Evolutionary conservation across 2,888 invertebrate species (phyloP).

Genomic region (Exocentrus adspersus): DNA sequence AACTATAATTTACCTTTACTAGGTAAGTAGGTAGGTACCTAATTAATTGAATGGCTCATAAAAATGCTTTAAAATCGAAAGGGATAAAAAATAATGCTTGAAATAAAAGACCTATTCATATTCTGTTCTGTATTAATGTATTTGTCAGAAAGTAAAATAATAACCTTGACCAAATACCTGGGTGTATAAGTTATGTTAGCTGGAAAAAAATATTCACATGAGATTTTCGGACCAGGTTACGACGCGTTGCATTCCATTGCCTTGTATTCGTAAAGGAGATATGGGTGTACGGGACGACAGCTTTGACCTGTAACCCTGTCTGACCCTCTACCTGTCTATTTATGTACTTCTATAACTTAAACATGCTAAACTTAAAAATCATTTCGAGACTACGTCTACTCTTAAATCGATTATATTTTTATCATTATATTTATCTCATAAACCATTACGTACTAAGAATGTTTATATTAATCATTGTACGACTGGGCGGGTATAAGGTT

Average conservation of each 20-base stretch:
- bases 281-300: slow-evolving; percentile 25
- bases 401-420: background rate
- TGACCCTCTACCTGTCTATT: slow-evolving; percentile 39
- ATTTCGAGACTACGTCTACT: background rate
- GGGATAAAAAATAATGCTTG: no score
- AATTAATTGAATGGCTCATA: no score
- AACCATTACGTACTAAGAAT: no score
- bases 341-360: slow-evolving; percentile 39
- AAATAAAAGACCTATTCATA: no score
- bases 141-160: background rate
- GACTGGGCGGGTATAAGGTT: no score
- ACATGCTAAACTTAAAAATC: slow-evolving; percentile 18
- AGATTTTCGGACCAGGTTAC: slow-evolving; percentile 21
- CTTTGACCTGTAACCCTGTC: slow-evolving; percentile 42
- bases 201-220: slow-evolving; percentile 25
- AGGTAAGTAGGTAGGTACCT: no score
- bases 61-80: no score
- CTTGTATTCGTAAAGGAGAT: slow-evolving; percentile 20
- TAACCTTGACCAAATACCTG: background rate
- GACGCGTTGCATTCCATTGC: slow-evolving; percentile 21
- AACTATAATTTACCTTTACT: no score
- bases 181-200: slow-evolving; percentile 6
- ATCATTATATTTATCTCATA: background rate
- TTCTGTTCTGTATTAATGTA: no score
- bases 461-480: no score